phyloP scores from a whole-genome alignment of 2,888 invertebrate species.

The Phortica magna region DNA sequence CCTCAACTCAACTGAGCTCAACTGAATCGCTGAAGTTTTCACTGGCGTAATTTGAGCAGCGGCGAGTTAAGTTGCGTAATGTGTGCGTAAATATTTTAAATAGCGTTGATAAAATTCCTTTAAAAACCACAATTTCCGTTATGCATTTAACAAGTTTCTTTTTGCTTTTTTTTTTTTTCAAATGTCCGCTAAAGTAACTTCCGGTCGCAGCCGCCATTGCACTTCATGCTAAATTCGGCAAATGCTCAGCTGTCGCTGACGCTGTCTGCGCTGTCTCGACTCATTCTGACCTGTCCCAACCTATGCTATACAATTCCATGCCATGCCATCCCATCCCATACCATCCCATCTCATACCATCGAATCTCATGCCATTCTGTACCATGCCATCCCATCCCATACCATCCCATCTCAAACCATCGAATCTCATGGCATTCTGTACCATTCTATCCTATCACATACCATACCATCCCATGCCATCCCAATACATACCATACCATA shows the following conservation, averaged over 20 bases:
- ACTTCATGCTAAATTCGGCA: not conserved
- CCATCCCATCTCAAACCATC: not conserved
- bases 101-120: not conserved
- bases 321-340: not conserved
- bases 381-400: no score
- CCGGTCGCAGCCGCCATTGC: not conserved
- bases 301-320: not conserved
- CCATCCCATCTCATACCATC: not conserved
- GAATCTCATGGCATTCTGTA: not conserved
- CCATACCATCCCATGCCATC: not conserved
- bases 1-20: no score
- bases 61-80: not conserved
- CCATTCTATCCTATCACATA: no score
- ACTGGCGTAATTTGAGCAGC: not conserved
- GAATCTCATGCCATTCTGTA: not conserved
- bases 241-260: no score
- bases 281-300: not conserved
- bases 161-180: no score
- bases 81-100: constrained; percentile 10
- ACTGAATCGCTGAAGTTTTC: not conserved
- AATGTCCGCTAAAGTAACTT: constrained; percentile 28
- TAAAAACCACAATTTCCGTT: not conserved
- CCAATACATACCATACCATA: not conserved
- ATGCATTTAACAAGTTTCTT: not conserved
- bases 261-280: not conserved